These are phyloP conservation scores for Perithous albicinctus DNA, from an alignment of 2,888 invertebrate genomes.

Conservation along the genomic window DNA sequence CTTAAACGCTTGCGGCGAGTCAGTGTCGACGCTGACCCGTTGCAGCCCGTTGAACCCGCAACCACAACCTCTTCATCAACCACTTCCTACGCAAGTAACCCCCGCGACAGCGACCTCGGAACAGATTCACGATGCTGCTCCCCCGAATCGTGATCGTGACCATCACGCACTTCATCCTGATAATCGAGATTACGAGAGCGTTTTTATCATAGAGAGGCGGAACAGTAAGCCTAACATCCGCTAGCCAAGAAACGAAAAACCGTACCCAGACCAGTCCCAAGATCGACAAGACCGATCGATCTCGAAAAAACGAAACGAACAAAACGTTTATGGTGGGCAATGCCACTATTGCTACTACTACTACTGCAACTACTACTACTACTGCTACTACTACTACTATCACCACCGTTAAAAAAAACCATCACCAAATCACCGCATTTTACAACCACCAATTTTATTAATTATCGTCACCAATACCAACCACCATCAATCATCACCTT, in stretches of 20 bases:
- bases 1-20: constrained; percentile 85
- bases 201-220: constrained; percentile 88
- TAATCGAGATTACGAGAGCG: constrained; percentile 90
- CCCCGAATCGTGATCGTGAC: constrained; percentile 84
- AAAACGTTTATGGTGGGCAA: constrained; percentile 64
- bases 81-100: constrained; percentile 85
- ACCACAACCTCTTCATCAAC: constrained; percentile 82
- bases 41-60: constrained; percentile 85
- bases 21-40: constrained; percentile 85
- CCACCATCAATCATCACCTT: constrained; percentile 58
- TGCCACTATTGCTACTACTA: constrained; percentile 65
- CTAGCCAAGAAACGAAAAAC: constrained; percentile 78
- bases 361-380: constrained; percentile 71
- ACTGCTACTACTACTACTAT: constrained; percentile 68
- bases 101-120: constrained; percentile 84
- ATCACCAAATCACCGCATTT: constrained; percentile 56
- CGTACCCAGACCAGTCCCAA: constrained; percentile 66
- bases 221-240: constrained; percentile 85
- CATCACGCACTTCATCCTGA: constrained; percentile 84
- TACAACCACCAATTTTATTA: constrained; percentile 48
- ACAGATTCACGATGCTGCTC: constrained; percentile 84
- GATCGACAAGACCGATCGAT: constrained; percentile 67
- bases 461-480: constrained; percentile 56
- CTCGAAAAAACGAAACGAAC: constrained; percentile 60
- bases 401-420: constrained; percentile 74